phyloP scores from a whole-genome alignment of 1,140 invertebrate genomes.

The Choristoneura fumiferana region DNA sequence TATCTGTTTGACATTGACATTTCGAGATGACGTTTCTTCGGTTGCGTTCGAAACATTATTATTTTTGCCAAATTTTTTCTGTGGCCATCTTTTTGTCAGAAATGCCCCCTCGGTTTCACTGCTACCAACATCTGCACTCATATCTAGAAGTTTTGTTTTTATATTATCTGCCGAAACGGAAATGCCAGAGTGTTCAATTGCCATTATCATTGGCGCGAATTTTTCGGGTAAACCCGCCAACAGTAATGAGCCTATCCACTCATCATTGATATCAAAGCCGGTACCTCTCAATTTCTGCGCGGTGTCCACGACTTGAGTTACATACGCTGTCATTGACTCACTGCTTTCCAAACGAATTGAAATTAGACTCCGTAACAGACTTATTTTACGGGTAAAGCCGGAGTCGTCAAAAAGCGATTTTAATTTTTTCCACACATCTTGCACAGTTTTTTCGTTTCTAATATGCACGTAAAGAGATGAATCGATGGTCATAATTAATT shows the following conservation, averaged over 20 bases:
- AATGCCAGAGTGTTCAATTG: too few relatives aligned
- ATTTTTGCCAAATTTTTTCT: background rate
- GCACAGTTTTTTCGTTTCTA: background rate
- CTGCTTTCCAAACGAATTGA: background rate
- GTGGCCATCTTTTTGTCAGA: background rate
- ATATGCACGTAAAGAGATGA: slow-evolving; percentile 24
- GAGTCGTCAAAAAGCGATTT: slow-evolving; percentile 21
- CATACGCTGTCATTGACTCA: slow-evolving; percentile 21
- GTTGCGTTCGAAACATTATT: too few relatives aligned
- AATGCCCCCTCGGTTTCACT: slow-evolving; percentile 1
- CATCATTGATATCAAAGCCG: too few relatives aligned
- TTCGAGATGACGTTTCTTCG: too few relatives aligned
- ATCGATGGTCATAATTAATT: slow-evolving; percentile 26
- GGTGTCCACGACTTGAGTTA: slow-evolving; percentile 33
- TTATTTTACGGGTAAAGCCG: slow-evolving; percentile 21
- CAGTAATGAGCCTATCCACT: too few relatives aligned
- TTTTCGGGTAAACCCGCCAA: too few relatives aligned
- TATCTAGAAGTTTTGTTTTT: background rate
- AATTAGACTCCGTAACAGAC: background rate
- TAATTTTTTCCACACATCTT: slow-evolving; percentile 26
- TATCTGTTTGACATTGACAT: too few relatives aligned
- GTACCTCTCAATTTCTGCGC: slow-evolving; percentile 19
- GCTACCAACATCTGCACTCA: background rate
- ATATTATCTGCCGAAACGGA: background rate
- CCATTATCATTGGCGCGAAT: too few relatives aligned